Percentiles rank a stretch among this genome's conserved stretches.
phyloP scores from a whole-genome alignment of 1,140 invertebrate genomes.

The Helicoverpa zea region DNA sequence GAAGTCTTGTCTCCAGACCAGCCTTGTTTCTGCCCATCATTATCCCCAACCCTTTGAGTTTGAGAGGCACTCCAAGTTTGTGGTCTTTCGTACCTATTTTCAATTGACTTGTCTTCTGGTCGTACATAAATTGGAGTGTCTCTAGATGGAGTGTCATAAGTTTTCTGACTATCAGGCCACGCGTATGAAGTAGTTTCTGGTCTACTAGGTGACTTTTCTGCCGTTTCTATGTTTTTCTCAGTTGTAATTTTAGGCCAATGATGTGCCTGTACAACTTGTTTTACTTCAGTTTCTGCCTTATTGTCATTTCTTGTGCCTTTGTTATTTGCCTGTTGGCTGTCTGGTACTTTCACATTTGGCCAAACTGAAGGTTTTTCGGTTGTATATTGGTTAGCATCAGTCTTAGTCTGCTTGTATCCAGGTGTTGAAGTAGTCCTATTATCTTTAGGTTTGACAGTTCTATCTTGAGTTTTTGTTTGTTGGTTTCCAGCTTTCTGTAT shows the following conservation, averaged over 20 bases:
- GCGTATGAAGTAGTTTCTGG: background rate
- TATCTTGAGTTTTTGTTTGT: background rate
- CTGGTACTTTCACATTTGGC: background rate
- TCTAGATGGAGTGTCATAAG: no score
- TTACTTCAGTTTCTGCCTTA: background rate
- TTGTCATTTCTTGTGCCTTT: background rate
- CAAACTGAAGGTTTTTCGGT: background rate
- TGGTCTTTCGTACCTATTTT: background rate
- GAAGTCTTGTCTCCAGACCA: no score
- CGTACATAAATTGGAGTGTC: background rate
- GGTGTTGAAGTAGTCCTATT: background rate
- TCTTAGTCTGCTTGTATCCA: background rate
- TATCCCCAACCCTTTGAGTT: background rate
- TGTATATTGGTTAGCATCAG: background rate
- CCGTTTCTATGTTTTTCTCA: background rate
- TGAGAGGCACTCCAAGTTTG: background rate
- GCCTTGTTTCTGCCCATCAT: background rate
- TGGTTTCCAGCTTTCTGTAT: background rate
- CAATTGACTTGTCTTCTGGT: background rate
- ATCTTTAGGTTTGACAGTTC: background rate
- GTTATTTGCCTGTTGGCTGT: background rate
- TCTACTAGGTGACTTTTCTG: background rate
- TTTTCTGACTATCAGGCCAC: background rate
- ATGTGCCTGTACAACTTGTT: background rate
- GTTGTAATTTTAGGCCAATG: slow-evolving; percentile 14